Conservation (phyloP, 2,113 vertebrate species). For the Chiloscyllium plagiosum region DNA sequence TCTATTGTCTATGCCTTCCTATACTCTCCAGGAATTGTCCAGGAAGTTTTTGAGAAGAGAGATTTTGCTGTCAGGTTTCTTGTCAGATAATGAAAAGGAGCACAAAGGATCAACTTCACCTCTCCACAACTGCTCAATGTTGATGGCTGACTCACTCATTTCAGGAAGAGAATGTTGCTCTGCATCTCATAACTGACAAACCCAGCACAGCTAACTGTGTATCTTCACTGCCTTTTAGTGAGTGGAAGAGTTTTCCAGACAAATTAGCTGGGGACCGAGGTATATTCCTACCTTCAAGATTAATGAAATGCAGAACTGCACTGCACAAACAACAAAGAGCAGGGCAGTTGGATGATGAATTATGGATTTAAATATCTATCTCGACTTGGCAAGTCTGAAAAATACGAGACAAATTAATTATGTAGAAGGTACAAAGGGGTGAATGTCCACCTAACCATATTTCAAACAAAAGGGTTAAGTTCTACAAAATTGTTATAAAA, state of each 20-base stretch:
- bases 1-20: too few species aligned
- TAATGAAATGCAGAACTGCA: background rate
- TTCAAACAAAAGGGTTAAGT: background rate
- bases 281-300: background rate
- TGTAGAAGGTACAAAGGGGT: background rate
- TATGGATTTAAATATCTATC: slow-evolving; percentile 7
- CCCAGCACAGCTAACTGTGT: background rate
- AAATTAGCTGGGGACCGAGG: background rate
- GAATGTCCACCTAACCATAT: background rate
- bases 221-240: background rate
- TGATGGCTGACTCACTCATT: background rate
- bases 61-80: background rate
- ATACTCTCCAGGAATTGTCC: background rate
- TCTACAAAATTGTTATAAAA: background rate
- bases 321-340: background rate
- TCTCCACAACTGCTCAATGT: background rate
- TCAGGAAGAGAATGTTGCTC: background rate
- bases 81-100: background rate
- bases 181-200: background rate
- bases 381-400: background rate
- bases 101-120: background rate
- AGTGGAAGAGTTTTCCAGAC: background rate
- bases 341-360: background rate
- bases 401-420: background rate
- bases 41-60: background rate